A percentile compares a stretch with the other conserved stretches of the same genome.
These are phyloP conservation scores for Pangasius krempfi DNA, from an alignment of 2,797 vertebrate species.

Conservation along the genomic window DNA sequence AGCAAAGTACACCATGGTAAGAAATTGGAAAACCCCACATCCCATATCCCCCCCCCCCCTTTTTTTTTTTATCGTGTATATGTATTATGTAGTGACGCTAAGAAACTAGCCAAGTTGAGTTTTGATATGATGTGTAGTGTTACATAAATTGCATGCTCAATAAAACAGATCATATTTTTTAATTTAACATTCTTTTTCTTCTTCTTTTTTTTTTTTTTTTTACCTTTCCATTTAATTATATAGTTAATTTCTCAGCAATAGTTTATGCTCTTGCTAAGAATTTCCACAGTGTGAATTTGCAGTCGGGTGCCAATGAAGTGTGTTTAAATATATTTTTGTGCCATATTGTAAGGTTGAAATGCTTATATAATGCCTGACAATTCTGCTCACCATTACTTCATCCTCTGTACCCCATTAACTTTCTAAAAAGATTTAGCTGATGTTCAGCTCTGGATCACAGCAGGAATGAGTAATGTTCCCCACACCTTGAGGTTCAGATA, in stretches of 20 bases:
- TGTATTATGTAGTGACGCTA: conserved; percentile 68
- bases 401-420: conserved; percentile 1
- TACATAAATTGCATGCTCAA: conserved; percentile 82
- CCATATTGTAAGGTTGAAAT: conserved; percentile 47
- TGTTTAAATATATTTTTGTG: conserved; percentile 51
- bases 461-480: background rate
- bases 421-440: conserved; percentile 43
- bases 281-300: conserved; percentile 31
- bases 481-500: background rate
- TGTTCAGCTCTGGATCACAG: conserved; percentile 24
- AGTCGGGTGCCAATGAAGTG: conserved; percentile 42
- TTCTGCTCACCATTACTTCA: conserved; percentile 20
- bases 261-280: conserved; percentile 48
- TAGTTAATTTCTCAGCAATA: conserved; percentile 38
- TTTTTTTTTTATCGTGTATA: conserved; percentile 64
- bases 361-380: conserved; percentile 45
- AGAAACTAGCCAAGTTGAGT: conserved; percentile 61
- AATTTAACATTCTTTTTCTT: conserved; percentile 56
- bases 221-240: conserved; percentile 11
- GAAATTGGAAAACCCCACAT: conserved; percentile 28
- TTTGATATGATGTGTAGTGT: conserved; percentile 72
- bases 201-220: conserved; percentile 22
- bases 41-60: too few relatives aligned
- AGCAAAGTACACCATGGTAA: background rate
- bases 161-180: conserved; percentile 65